phyloP scores from a whole-genome alignment of 2,113 vertebrate genomes.

The Carassius gibelio region DNA sequence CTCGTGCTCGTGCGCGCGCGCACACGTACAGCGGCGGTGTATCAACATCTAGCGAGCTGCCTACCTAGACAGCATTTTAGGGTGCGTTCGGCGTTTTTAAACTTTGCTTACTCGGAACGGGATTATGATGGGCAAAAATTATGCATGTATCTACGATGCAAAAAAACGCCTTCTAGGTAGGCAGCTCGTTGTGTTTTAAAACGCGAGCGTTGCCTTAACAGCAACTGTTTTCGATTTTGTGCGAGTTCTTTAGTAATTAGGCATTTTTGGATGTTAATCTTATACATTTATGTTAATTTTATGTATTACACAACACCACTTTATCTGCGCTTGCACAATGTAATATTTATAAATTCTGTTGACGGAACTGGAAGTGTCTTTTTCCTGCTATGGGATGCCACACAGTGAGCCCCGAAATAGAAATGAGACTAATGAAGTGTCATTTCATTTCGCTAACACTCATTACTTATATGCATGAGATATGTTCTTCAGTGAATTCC shows the following conservation, averaged over 20 bases:
- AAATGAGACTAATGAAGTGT: background rate
- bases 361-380: background rate
- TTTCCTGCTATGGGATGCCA: background rate
- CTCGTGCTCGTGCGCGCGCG: background rate
- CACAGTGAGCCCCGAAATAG: background rate
- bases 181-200: background rate
- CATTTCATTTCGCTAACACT: background rate
- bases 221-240: background rate
- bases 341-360: conserved; percentile 21
- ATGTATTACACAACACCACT: background rate
- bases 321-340: background rate
- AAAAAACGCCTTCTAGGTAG: background rate
- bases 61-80: conserved; percentile 3
- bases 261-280: background rate
- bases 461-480: background rate
- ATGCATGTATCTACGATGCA: background rate
- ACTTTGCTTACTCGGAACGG: background rate
- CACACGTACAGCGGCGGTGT: background rate
- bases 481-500: background rate
- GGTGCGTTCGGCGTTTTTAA: background rate
- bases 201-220: background rate
- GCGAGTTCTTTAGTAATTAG: background rate
- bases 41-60: background rate
- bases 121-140: background rate
- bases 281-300: background rate